Evolutionary conservation across 2,888 invertebrate species (phyloP).

Genomic region (Epinotia demarniana): DNA sequence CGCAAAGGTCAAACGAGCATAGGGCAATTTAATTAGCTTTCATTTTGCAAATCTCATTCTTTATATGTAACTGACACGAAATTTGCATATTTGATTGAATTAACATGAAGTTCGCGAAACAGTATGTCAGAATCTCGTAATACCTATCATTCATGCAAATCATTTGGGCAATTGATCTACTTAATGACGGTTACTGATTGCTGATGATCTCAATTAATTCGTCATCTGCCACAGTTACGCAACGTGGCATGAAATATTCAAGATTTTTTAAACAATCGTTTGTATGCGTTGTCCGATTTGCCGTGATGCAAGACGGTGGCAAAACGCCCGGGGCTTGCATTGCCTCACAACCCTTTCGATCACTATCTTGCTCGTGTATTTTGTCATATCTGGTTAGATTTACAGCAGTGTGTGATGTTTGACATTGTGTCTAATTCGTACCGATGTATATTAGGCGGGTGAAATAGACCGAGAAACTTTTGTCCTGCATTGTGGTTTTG

Average conservation of each 20-base stretch:
- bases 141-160: conserved; percentile 41
- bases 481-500: conserved; percentile 16
- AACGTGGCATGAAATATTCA: conserved; percentile 68
- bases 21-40: conserved; percentile 24
- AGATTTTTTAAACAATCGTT: conserved; percentile 61
- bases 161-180: conserved; percentile 38
- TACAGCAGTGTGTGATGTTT: conserved; percentile 37
- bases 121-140: conserved; percentile 32
- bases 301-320: conserved; percentile 62
- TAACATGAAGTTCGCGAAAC: conserved; percentile 30
- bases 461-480: conserved; percentile 29
- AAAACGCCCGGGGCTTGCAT: conserved; percentile 59
- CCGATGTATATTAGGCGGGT: conserved; percentile 23
- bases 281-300: conserved; percentile 72
- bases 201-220: conserved; percentile 48
- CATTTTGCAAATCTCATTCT: conserved; percentile 8
- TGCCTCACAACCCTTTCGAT: conserved; percentile 49
- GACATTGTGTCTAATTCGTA: conserved; percentile 35
- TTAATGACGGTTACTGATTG: conserved; percentile 44
- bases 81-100: conserved; percentile 36
- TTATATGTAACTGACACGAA: conserved; percentile 31
- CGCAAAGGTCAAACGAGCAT: conserved; percentile 18
- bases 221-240: conserved; percentile 36
- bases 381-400: conserved; percentile 44
- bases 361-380: conserved; percentile 40